These are phyloP conservation scores for Rhinoptilus africanus DNA, from an alignment of 2,113 vertebrate genomes.

Conservation along the genomic window DNA sequence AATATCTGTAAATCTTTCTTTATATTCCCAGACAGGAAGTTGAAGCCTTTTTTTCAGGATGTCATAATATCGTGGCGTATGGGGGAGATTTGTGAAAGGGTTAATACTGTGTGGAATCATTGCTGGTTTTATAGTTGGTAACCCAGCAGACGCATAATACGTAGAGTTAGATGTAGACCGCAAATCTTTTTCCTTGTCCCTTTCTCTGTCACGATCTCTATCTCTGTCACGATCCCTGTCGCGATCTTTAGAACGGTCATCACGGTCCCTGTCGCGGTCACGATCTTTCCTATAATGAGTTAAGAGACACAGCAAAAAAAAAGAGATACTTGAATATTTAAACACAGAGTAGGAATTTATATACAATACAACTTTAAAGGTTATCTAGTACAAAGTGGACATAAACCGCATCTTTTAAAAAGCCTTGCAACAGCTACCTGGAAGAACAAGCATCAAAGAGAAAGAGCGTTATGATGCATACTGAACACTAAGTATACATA, in stretches of 20 bases:
- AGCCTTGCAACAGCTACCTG: neutral
- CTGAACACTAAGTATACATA: neutral
- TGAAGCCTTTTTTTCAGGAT: slow-evolving; percentile 93
- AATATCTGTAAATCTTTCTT: slow-evolving; percentile 90
- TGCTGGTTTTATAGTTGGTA: slow-evolving; percentile 80
- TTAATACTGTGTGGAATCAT: slow-evolving; percentile 90
- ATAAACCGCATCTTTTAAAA: neutral
- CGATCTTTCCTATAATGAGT: slow-evolving; percentile 84
- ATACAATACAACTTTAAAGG: neutral
- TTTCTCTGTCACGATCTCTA: slow-evolving; percentile 84
- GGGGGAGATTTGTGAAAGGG: slow-evolving; percentile 93
- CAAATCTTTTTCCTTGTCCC: slow-evolving; percentile 86
- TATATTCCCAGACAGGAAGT: slow-evolving; percentile 96
- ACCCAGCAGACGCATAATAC: slow-evolving; percentile 59
- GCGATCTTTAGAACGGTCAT: slow-evolving; percentile 81
- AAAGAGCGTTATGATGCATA: rapidly evolving
- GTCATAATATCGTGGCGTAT: slow-evolving; percentile 92
- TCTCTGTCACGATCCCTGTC: slow-evolving; percentile 89
- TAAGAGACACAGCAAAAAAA: neutral
- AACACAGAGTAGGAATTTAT: neutral
- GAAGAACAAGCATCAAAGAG: neutral
- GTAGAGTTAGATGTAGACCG: slow-evolving; percentile 75
- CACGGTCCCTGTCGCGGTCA: slow-evolving; percentile 88
- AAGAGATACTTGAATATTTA: neutral
- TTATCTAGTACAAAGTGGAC: neutral